Evolutionary conservation across 2,113 vertebrate species (phyloP).

Genomic region (Pogona vitticeps): DNA sequence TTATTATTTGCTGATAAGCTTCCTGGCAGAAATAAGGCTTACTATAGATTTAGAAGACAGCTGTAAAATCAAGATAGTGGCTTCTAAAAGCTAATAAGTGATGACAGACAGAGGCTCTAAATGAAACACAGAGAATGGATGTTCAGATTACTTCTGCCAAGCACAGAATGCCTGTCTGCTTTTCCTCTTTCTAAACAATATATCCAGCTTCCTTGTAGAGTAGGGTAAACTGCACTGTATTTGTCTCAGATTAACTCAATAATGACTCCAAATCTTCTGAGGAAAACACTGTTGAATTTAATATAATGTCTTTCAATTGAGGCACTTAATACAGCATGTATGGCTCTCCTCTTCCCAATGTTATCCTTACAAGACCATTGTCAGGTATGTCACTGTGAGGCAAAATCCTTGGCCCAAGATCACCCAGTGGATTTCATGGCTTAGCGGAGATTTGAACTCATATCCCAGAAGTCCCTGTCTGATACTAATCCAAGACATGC

Average conservation of each 20-base stretch:
- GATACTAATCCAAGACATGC: not conserved
- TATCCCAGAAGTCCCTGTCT: too few relatives aligned
- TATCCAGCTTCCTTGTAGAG: not conserved
- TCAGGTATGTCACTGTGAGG: too few relatives aligned
- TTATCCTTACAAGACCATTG: too few relatives aligned
- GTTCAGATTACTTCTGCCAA: not conserved
- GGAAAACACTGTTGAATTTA: not conserved
- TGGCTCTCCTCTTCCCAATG: too few relatives aligned
- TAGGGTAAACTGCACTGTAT: not conserved
- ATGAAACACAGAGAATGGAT: not conserved
- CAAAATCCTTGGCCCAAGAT: not conserved
- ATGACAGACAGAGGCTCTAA: not conserved
- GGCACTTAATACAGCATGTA: too few relatives aligned
- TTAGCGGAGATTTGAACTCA: too few relatives aligned
- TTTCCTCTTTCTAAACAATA: not conserved
- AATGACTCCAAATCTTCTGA: not conserved
- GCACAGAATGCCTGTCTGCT: not conserved
- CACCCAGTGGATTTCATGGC: too few relatives aligned
- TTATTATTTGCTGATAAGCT: not conserved
- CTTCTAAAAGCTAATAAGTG: not conserved
- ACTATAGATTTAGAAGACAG: not conserved
- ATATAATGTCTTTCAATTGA: not conserved
- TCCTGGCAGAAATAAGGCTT: not conserved
- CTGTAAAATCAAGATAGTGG: not conserved
- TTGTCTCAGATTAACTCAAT: not conserved